phyloP scores from a whole-genome alignment of 2,888 invertebrate genomes.

The Sphinx pinastri region DNA sequence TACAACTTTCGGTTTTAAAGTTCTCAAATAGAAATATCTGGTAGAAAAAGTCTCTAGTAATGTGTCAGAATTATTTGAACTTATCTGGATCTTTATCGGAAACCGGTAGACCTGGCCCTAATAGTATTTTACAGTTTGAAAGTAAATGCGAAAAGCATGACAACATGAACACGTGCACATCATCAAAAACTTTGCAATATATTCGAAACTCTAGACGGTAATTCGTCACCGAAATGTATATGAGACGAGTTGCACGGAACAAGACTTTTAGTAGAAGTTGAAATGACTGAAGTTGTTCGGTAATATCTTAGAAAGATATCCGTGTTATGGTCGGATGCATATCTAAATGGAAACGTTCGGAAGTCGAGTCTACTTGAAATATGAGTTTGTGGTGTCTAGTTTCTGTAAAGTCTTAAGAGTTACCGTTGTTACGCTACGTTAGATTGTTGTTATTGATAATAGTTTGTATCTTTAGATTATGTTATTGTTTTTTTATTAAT shows the following conservation, averaged over 20 bases:
- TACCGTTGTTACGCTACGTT: too few species aligned
- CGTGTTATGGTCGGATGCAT: background rate
- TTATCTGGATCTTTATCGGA: too few species aligned
- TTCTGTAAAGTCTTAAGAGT: background rate
- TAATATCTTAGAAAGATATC: background rate
- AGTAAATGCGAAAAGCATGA: background rate
- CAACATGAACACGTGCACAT: background rate
- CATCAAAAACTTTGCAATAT: background rate
- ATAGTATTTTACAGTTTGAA: too few species aligned
- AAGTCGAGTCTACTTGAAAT: background rate
- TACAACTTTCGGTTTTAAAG: too few species aligned
- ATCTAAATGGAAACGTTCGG: background rate
- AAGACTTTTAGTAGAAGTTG: constrained; percentile 9
- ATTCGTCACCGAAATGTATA: constrained; percentile 7
- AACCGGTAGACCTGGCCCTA: too few species aligned
- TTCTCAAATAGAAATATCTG: too few species aligned
- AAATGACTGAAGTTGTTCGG: constrained; percentile 11
- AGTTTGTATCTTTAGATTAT: too few species aligned
- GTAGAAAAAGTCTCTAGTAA: too few species aligned
- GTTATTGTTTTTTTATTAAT: too few species aligned
- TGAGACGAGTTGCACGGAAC: background rate
- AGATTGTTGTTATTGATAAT: too few species aligned
- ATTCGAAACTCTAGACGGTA: background rate
- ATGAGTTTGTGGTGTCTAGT: background rate
- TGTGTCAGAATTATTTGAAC: too few species aligned